Evolutionary conservation across 2,888 invertebrate species (phyloP).

Genomic region (Aethes cnicana): DNA sequence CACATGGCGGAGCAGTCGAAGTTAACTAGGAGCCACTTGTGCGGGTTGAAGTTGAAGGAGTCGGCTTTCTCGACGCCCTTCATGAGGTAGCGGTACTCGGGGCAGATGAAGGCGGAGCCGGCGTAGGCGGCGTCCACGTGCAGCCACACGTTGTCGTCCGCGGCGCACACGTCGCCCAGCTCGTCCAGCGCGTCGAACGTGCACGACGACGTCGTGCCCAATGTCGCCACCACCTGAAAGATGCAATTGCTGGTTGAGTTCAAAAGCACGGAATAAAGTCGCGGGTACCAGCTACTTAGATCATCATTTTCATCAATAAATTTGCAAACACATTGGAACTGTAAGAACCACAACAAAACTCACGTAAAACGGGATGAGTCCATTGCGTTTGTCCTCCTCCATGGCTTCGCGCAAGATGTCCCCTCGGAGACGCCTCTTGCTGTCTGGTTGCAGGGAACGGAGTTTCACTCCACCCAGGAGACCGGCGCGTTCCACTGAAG

Average conservation of each 20-base stretch:
- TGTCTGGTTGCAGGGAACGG: constrained; percentile 87
- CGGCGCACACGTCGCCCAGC: constrained; percentile 93
- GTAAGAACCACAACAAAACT: constrained; percentile 56
- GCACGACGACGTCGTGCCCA: constrained; percentile 98
- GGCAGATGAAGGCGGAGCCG: constrained; percentile 97
- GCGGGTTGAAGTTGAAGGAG: constrained; percentile 99
- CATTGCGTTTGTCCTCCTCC: constrained; percentile 91
- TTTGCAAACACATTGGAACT: neutral
- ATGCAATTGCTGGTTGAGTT: neutral
- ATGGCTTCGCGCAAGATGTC: constrained; percentile 89
- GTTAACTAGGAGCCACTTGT: constrained; percentile 99
- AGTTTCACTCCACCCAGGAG: constrained; percentile 93
- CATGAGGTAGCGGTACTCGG: constrained; percentile 96
- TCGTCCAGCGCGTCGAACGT: constrained; percentile 95
- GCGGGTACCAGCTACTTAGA: no score
- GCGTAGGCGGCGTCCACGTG: constrained; percentile 99
- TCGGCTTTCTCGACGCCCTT: constrained; percentile 94
- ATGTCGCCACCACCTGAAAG: constrained; percentile 89
- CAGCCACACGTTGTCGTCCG: constrained; percentile 89
- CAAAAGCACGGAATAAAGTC: neutral
- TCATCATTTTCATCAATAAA: no score
- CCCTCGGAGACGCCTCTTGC: constrained; percentile 87
- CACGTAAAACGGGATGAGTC: constrained; percentile 98
- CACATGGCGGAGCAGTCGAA: constrained; percentile 99
- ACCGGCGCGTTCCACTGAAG: constrained; percentile 96